Conservation (phyloP, 2,113 vertebrate species). For the Embiotoca jacksoni region DNA sequence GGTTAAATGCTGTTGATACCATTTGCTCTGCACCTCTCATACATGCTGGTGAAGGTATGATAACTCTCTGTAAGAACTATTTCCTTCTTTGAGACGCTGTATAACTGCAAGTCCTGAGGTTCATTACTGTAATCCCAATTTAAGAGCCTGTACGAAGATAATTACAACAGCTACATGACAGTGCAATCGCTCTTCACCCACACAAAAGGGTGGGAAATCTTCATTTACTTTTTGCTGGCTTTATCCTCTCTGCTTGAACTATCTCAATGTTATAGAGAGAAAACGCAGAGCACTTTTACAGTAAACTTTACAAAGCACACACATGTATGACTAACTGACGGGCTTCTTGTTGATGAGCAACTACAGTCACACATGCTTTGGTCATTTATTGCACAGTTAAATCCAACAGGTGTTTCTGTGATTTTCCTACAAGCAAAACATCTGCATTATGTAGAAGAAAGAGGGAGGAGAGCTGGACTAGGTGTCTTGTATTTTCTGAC, state of each 20-base stretch:
- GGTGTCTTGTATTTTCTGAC: slow-evolving; percentile 29
- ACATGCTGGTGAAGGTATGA: not conserved
- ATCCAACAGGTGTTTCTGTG: slow-evolving; percentile 27
- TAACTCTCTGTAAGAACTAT: not conserved
- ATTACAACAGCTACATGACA: slow-evolving; percentile 39
- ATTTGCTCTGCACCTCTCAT: slow-evolving; percentile 12
- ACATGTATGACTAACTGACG: not conserved
- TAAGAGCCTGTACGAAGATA: slow-evolving; percentile 8
- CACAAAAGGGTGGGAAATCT: slow-evolving; percentile 50
- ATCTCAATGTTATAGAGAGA: not conserved
- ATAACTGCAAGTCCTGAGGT: slow-evolving; percentile 27
- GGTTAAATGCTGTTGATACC: not conserved
- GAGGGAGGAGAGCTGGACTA: not conserved
- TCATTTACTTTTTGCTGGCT: slow-evolving; percentile 10
- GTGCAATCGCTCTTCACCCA: slow-evolving; percentile 34
- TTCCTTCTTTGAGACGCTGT: not conserved
- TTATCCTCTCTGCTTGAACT: slow-evolving; percentile 21
- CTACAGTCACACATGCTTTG: not conserved
- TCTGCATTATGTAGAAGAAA: not conserved
- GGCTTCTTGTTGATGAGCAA: slow-evolving; percentile 7
- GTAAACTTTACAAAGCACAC: not conserved
- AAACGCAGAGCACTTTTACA: not conserved
- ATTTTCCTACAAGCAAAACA: not conserved
- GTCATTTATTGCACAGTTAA: not conserved
- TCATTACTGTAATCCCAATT: slow-evolving; percentile 42